Evolutionary conservation across 2,888 invertebrate species (phyloP).

Genomic region (Cartodere bifasciata): DNA sequence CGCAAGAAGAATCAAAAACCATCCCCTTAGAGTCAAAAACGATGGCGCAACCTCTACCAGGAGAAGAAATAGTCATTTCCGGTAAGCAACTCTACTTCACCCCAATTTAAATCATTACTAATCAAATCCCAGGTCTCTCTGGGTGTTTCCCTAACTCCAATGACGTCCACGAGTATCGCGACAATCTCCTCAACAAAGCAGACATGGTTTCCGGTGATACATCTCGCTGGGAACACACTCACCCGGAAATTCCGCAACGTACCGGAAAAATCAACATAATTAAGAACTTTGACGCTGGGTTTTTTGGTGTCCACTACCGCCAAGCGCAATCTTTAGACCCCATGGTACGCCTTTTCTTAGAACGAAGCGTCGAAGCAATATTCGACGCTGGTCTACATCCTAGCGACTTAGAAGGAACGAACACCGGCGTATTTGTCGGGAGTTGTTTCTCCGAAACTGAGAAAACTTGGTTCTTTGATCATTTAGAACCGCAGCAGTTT

Average conservation of each 20-base stretch:
- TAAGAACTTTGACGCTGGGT: conserved; percentile 41
- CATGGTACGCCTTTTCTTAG: conserved; percentile 44
- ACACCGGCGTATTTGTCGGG: conserved; percentile 71
- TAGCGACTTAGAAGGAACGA: conserved; percentile 52
- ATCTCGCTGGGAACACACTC: conserved; percentile 60
- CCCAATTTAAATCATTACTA: neutral
- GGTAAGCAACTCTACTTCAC: conserved; percentile 33
- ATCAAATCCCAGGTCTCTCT: conserved; percentile 35
- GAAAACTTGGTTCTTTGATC: conserved; percentile 60
- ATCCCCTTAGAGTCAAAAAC: conserved; percentile 41
- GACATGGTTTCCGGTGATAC: conserved; percentile 75
- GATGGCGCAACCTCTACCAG: conserved; percentile 43
- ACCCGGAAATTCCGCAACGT: conserved; percentile 43
- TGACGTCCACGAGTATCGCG: conserved; percentile 54
- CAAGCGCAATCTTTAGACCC: conserved; percentile 47
- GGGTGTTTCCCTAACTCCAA: conserved; percentile 69
- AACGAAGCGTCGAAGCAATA: conserved; percentile 45
- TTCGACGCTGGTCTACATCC: conserved; percentile 57
- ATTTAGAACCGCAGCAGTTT: conserved; percentile 43
- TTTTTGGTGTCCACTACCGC: conserved; percentile 43
- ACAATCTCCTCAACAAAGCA: conserved; percentile 61
- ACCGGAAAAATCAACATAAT: conserved; percentile 51
- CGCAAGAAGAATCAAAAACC: no score
- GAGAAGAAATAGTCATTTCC: conserved; percentile 52
- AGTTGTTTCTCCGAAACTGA: conserved; percentile 66